Base-by-base conservation (phyloP, 2,113 vertebrate species). In the Mesoclemmys tuberculata region DNA sequence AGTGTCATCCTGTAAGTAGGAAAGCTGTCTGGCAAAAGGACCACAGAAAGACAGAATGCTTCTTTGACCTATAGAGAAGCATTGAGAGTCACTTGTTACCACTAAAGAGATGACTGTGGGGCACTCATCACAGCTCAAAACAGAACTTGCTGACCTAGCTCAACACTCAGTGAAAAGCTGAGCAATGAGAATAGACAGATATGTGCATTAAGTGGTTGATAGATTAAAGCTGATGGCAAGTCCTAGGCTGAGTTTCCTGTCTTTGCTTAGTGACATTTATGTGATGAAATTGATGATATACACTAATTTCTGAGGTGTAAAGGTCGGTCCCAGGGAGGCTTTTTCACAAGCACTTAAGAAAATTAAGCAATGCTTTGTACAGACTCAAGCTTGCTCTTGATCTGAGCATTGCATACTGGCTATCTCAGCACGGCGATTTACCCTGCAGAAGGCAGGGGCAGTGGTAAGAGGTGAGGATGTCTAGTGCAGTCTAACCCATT, bases 241-340 rank as follows among this genome's bases (percentile, higher is more conserved):
- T 27, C 12, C 24, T 41, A 27, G 74, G 11, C 12, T 2, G 2
- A 77, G 74, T 77, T 77, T 44, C 41, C 24, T 8, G 24, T 77
- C 41, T 46, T 46, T 44, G 74, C 41, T 77, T 46, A 46, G 38
- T 46, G 41, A 77, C 46, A 71, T 38, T 10, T 35, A 16, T 12
- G 55, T 24, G 0, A 1, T 10, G 35, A 8, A 7, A 44, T 64
- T 68, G 79, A 41, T 78, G 1, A 0, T 52, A 52, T 10, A 24
- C 52, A 10, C 14, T 52, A 4, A 38, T 61, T 82, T 4, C 27
- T 24, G 5, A 1, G 5, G 21, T 38, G 35, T 71, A 38, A 71
- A 71, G 58, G 21, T 68, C 8, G 6, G 35, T 38, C 61, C 35
- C 18, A 38, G 35, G 64, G 8, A 38, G 64, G 64, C 9, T 71